Conservation (phyloP, 2,113 vertebrate species). For the Lasiurus cinereus region DNA sequence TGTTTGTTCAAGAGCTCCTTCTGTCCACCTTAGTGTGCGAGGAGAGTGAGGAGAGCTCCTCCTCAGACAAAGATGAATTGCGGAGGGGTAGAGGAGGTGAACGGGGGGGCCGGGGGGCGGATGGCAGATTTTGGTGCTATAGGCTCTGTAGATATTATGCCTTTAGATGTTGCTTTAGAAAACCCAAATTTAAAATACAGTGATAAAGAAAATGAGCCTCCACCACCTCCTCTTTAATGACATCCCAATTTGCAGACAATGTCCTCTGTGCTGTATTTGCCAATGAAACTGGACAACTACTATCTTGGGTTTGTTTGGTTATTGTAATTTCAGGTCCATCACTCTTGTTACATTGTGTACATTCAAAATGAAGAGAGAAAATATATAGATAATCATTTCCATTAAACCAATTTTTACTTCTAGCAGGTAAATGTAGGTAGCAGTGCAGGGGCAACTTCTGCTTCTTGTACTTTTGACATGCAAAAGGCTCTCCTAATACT, state of each 20-base stretch:
- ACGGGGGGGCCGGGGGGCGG: background rate
- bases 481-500: no score
- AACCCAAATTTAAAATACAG: constrained; percentile 98
- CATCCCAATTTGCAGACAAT: constrained; percentile 97
- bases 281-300: constrained; percentile 98
- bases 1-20: no score
- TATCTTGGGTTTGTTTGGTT: constrained; percentile 96
- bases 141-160: constrained; percentile 99
- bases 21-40: no score
- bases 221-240: constrained; percentile 99
- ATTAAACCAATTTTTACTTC: no score
- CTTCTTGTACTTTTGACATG: no score
- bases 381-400: constrained; percentile 88
- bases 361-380: constrained; percentile 97
- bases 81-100: no score
- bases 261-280: constrained; percentile 99
- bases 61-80: no score
- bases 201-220: constrained; percentile 98
- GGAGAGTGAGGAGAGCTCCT: no score
- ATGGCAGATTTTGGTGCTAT: constrained; percentile 99
- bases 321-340: constrained; percentile 99
- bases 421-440: no score
- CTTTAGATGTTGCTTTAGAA: constrained; percentile 99
- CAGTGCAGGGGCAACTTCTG: no score
- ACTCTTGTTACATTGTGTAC: constrained; percentile 99